Conservation (phyloP, 2,113 vertebrate genomes). For the Calcarius ornatus region DNA sequence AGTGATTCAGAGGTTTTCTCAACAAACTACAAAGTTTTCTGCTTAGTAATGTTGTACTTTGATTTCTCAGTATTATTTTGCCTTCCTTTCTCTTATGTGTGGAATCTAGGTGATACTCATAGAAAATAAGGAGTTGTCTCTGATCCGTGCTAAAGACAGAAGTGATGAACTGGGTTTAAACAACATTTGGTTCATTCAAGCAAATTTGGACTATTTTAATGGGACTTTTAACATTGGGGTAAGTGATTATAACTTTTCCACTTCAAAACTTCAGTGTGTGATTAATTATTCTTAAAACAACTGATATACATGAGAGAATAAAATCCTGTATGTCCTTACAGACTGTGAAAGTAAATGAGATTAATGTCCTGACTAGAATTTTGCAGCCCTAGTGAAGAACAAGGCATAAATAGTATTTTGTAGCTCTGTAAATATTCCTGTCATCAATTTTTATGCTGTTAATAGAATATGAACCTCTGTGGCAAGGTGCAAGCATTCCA, state of each 20-base stretch:
- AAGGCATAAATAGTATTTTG: background rate
- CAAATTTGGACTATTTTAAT: constrained; percentile 94
- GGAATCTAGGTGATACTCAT: constrained; percentile 85
- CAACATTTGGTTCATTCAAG: constrained; percentile 93
- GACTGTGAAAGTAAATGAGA: background rate
- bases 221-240: constrained; percentile 93
- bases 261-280: background rate
- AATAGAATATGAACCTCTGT: background rate
- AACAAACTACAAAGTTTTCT: background rate
- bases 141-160: constrained; percentile 87
- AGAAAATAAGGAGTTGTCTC: constrained; percentile 96
- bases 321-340: background rate
- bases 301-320: background rate
- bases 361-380: background rate
- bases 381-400: background rate
- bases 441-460: background rate
- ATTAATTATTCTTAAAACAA: background rate
- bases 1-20: background rate
- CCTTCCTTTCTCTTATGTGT: background rate
- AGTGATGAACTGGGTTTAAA: constrained; percentile 82
- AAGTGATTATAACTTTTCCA: constrained; percentile 64
- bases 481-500: background rate
- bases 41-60: background rate
- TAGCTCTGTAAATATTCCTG: background rate
- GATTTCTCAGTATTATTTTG: constrained; percentile 5